These are phyloP conservation scores for Nipponacmea schrenckii DNA, from an alignment of 2,888 invertebrate species.

Conservation along the genomic window DNA sequence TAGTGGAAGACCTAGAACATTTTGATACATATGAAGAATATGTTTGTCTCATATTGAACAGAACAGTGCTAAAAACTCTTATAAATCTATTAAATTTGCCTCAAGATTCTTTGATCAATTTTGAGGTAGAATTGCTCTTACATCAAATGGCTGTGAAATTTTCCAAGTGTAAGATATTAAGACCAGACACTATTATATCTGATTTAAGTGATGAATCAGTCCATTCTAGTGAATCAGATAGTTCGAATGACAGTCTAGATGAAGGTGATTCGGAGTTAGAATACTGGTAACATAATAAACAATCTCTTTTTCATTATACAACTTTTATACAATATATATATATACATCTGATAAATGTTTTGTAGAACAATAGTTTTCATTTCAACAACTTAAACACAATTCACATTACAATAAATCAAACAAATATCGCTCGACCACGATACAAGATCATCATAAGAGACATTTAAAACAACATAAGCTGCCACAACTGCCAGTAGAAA, in stretches of 20 bases:
- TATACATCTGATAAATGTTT: too few species aligned
- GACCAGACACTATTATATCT: conserved; percentile 44
- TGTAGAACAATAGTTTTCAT: too few species aligned
- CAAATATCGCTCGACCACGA: too few species aligned
- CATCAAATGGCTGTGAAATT: conserved; percentile 45
- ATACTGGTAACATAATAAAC: conserved; percentile 50
- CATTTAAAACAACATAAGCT: too few species aligned
- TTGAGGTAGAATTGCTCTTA: conserved; percentile 54
- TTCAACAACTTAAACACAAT: too few species aligned
- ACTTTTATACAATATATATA: too few species aligned
- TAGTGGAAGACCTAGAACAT: conserved; percentile 37
- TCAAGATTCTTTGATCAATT: conserved; percentile 43
- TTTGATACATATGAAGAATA: conserved; percentile 49
- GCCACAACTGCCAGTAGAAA: too few species aligned
- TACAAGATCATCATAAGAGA: too few species aligned
- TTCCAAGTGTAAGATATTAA: conserved; percentile 40
- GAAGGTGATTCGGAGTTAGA: conserved; percentile 61
- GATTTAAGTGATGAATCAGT: conserved; percentile 41
- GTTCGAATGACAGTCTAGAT: conserved; percentile 37
- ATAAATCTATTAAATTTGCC: conserved; percentile 43
- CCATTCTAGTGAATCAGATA: conserved; percentile 40
- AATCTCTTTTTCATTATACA: too few species aligned
- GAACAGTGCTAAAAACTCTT: conserved; percentile 45
- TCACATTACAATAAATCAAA: too few species aligned
- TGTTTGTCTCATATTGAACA: conserved; percentile 48